phyloP scores from a whole-genome alignment of 2,888 invertebrate species.

The Teleogryllus oceanicus region DNA sequence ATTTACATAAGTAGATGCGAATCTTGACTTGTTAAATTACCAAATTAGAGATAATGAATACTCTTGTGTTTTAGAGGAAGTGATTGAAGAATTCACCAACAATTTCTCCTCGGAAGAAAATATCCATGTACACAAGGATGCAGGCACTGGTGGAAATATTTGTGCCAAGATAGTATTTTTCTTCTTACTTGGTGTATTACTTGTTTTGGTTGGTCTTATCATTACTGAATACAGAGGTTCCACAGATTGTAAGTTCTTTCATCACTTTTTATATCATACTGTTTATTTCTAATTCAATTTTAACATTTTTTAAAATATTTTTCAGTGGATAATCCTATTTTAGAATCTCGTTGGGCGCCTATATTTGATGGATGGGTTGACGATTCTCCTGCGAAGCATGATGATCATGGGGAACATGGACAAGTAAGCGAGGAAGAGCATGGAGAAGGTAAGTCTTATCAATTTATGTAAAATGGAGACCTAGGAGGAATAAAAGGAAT shows the following conservation, averaged over 20 bases:
- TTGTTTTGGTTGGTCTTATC: slow-evolving; percentile 71
- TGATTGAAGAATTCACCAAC: slow-evolving; percentile 33
- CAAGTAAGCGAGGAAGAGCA: slow-evolving; percentile 49
- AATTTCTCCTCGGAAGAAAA: slow-evolving; percentile 56
- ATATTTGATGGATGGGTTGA: slow-evolving; percentile 78
- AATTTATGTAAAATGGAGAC: no score
- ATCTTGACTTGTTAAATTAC: no score
- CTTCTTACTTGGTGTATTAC: slow-evolving; percentile 64
- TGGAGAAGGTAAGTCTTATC: slow-evolving; percentile 47
- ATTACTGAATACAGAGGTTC: slow-evolving; percentile 76
- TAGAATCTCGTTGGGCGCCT: slow-evolving; percentile 68
- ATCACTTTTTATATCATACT: neutral
- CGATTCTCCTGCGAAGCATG: slow-evolving; percentile 51
- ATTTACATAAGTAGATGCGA: no score
- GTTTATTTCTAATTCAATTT: neutral
- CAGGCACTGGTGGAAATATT: slow-evolving; percentile 75
- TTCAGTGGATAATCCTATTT: slow-evolving; percentile 42
- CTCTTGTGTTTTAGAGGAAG: slow-evolving; percentile 33
- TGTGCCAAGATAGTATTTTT: slow-evolving; percentile 82
- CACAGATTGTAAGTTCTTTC: slow-evolving; percentile 64
- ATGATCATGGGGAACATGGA: slow-evolving; percentile 44
- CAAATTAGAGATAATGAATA: neutral
- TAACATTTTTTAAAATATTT: neutral
- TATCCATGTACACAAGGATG: slow-evolving; percentile 74
- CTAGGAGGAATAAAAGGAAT: no score